Base-by-base conservation (phyloP, 2,888 invertebrate species). In the Atherix ibis region DNA sequence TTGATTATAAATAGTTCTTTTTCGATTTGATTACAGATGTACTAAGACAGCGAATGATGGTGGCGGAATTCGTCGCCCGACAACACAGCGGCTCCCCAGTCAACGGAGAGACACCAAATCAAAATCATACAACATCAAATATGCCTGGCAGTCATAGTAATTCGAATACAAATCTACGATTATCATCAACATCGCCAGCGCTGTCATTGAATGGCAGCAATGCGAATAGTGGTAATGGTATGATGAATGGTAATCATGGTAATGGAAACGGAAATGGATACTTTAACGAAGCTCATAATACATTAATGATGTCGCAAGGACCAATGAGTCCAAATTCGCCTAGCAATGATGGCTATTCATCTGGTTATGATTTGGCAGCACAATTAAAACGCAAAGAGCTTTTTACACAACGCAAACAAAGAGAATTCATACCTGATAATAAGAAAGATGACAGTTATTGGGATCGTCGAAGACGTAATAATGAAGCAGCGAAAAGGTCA, bases 371-470 rank as follows among this genome's bases (percentile, higher is more conserved):
- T 37, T 32, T 54, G 37, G 10, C 45, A 38, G 34, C 49, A 45
- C 58, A 64, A 40, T 37, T 56, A 35, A 73, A 78, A 48, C 73
- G 81, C 45, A 87, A 87, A 53, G 87, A 87, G 44, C 69, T 85
- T 50, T 84, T 87, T 61, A 82, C 83, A 2, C 83, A 85, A 51
- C 73, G 92, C 49, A 94, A 94, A 55, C 92, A 92, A 54, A 70
- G 95, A 10, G 92, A 94, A 58, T 94, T 95, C 62, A 94, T 92
- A 42, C 94, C 94, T 0, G 94, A 94, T 56, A 85, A 76, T 62
- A 91, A 91, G 58, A 95, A 95, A 57, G 94, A 95, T 53, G 89
- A 92, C 50, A 87, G 84, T 52, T 95, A 95, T 62, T 95, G 97
- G 97, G 92, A 94, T 60, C 75, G 94, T 37, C 71, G 97, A 37